Percentiles rank a stretch among this genome's conserved stretches.
Conservation (phyloP, 2,888 invertebrate species). For the Agrochola circellaris region DNA sequence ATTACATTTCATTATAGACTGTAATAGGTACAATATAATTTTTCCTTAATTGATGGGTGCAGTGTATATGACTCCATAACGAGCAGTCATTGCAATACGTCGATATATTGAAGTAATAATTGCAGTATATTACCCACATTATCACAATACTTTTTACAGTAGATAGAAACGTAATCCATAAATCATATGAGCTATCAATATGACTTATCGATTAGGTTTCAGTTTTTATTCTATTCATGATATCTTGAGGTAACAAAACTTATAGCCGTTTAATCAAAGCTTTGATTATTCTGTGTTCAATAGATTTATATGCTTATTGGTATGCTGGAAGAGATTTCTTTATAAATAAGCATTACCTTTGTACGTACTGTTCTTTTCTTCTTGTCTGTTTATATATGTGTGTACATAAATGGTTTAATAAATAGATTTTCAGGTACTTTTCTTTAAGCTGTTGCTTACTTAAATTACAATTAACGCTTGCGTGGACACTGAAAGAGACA, state of each 20-base stretch:
- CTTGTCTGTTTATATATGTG: no score
- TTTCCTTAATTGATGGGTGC: slow-evolving; percentile 7
- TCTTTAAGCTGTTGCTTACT: no score
- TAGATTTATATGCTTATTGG: background rate
- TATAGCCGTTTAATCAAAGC: background rate
- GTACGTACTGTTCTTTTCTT: no score
- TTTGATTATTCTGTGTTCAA: background rate
- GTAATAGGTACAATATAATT: slow-evolving; percentile 7
- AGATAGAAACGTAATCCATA: no score
- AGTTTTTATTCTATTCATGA: background rate
- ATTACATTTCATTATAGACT: slow-evolving; percentile 10
- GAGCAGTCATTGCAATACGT: slow-evolving; percentile 5
- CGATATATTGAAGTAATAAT: background rate
- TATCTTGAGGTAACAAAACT: background rate
- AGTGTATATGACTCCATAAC: background rate
- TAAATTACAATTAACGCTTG: no score
- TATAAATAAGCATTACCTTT: no score
- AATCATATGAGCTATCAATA: no score
- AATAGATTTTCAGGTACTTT: no score
- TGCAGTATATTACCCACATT: slow-evolving; percentile 12
- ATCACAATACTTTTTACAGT: slow-evolving; percentile 11
- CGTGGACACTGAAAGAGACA: no score
- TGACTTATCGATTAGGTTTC: background rate
- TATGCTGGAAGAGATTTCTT: no score
- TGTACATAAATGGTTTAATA: no score